phyloP scores from a whole-genome alignment of 1,140 invertebrate genomes.

The Drosophila mayri region DNA sequence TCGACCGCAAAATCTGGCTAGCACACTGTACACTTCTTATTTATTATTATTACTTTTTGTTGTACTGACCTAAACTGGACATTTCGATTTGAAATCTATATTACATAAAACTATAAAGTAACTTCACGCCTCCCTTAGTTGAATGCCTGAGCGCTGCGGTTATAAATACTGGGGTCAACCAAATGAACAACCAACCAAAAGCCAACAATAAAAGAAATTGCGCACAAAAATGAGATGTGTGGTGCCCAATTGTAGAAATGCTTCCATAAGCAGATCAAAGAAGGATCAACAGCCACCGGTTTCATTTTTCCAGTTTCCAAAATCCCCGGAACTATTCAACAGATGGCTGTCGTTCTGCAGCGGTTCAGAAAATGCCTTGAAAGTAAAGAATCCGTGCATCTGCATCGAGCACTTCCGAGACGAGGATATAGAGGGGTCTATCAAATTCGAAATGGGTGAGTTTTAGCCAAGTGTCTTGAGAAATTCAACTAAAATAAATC shows the following conservation, averaged over 20 bases:
- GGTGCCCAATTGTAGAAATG: conserved; percentile 49
- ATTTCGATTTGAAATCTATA: neutral
- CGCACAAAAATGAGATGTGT: conserved; percentile 59
- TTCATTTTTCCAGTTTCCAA: conserved; percentile 66
- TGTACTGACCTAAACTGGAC: neutral
- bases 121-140: neutral
- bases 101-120: neutral
- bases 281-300: conserved; percentile 15
- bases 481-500: neutral
- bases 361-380: conserved; percentile 16
- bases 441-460: conserved; percentile 70
- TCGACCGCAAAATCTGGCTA: neutral
- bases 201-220: conserved; percentile 12
- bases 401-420: conserved; percentile 66
- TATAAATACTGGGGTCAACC: neutral
- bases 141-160: neutral
- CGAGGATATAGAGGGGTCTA: conserved; percentile 63
- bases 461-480: too few relatives aligned
- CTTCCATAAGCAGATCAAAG: conserved; percentile 23
- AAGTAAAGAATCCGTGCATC: conserved; percentile 51
- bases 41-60: neutral
- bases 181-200: neutral
- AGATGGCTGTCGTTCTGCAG: conserved; percentile 34
- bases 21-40: neutral
- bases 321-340: conserved; percentile 33